A percentile compares a stretch with the other conserved stretches of the same genome.
These are phyloP conservation scores for Cygnus buccinator DNA, from an alignment of 2,113 vertebrate genomes.

Conservation along the genomic window DNA sequence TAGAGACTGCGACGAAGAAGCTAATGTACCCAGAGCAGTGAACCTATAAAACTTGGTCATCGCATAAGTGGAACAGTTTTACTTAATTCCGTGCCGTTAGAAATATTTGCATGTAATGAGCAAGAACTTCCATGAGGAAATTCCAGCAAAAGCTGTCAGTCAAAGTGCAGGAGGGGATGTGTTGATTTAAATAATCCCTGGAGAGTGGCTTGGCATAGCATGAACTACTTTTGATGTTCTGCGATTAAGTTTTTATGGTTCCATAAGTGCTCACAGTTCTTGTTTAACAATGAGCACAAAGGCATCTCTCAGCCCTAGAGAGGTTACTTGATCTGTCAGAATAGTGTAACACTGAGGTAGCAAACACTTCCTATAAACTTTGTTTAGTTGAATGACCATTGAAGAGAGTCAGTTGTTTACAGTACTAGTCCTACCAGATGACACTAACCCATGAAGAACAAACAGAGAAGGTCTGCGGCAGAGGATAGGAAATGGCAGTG, in stretches of 20 bases:
- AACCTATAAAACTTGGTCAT: neutral
- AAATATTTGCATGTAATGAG: neutral
- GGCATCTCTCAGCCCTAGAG: neutral
- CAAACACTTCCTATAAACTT: neutral
- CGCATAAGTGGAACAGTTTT: neutral
- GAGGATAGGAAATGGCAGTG: neutral
- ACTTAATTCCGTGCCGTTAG: neutral
- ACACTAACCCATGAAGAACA: neutral
- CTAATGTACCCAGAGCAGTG: neutral
- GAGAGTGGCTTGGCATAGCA: neutral
- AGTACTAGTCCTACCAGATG: neutral
- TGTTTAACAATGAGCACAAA: conserved; percentile 2
- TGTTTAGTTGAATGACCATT: neutral
- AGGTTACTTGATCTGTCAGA: neutral
- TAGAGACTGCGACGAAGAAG: neutral
- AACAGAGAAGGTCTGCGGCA: neutral
- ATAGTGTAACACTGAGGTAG: neutral
- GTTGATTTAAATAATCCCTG: neutral
- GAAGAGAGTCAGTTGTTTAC: neutral
- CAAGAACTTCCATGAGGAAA: neutral
- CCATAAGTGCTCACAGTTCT: neutral
- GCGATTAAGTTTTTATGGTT: neutral
- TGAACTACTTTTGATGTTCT: neutral
- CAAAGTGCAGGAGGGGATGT: neutral
- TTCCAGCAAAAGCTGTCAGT: neutral